These are phyloP conservation scores for Panthera tigris DNA, from an alignment of 2,113 vertebrate species.

Conservation along the genomic window DNA sequence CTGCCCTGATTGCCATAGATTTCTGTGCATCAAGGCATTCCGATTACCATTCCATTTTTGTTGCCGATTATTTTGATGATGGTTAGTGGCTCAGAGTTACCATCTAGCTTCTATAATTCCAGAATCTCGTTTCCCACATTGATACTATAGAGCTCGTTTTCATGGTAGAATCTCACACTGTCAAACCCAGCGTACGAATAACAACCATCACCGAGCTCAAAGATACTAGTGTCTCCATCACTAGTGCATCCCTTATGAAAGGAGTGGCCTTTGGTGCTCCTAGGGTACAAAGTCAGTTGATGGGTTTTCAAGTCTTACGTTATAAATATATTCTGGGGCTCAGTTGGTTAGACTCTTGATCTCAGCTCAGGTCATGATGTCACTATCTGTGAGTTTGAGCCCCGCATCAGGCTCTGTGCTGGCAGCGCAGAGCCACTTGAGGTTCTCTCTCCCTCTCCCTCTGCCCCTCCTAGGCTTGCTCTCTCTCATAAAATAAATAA, in stretches of 20 bases:
- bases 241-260: background rate
- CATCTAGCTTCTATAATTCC: background rate
- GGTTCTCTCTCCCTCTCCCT: no score
- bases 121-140: background rate
- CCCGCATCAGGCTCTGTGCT: no score
- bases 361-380: no score
- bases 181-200: background rate
- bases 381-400: no score
- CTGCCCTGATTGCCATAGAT: background rate
- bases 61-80: background rate
- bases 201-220: background rate
- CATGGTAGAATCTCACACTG: background rate
- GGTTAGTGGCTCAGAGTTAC: background rate
- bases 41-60: background rate
- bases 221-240: background rate
- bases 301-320: background rate
- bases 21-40: background rate
- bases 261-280: background rate
- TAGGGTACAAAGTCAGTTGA: background rate
- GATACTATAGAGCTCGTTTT: background rate
- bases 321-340: background rate
- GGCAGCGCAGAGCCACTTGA: no score
- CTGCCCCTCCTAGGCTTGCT: no score
- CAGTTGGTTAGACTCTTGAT: no score
- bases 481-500: no score